Base-by-base conservation (phyloP, 2,113 vertebrate genomes). In the Lophura nycthemera region DNA sequence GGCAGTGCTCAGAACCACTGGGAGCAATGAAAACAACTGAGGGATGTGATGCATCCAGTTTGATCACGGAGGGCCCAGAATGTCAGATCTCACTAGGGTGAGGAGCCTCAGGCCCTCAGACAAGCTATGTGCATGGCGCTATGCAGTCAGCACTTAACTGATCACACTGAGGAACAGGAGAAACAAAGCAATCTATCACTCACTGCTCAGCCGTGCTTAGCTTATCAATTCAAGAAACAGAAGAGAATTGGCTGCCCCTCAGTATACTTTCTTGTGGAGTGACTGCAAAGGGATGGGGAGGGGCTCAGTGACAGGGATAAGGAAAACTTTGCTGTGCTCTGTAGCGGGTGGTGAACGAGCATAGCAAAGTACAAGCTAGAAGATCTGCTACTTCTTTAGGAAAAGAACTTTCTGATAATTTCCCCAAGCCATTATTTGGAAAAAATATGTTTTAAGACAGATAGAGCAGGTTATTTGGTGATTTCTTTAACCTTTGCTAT, bases 11-110 rank as follows among this genome's bases (percentile, higher is more conserved):
- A 2, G 20, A 81, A 43, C 69, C 48, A 75, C 30, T 69, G 40
- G 40, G 15, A 82, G 73, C 40, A 32, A 30, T 4, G 17, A 84
- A 75, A 82, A 48, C 54, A 82, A 43, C 5, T 3, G n/a, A 25
- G 32, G 24, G 86, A 75, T 85, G n/a, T n/a, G 57, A 71, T 57
- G 52, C 20, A 66, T n/a, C 5, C 19, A 16, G n/a, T 74, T 72
- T 1, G 4, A 64, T n/a, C 34, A 27, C 0, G 2, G 45, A 64
- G 27, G 24, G 50, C 16, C n/a, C 40, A 0, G 0, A 8, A 38
- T 47, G 42, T 78, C 57, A 72, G n/a, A 20, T 52, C 61, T 86
- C 70, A 38, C 22, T 8, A 60, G 40, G 8, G 3, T 76, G 56
- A 81, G 52, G 64, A 81, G 15, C 48, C 38, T 75, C 72, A 56